These are phyloP conservation scores for Chaenogobius annularis DNA, from an alignment of 2,113 vertebrate genomes.

Conservation along the genomic window DNA sequence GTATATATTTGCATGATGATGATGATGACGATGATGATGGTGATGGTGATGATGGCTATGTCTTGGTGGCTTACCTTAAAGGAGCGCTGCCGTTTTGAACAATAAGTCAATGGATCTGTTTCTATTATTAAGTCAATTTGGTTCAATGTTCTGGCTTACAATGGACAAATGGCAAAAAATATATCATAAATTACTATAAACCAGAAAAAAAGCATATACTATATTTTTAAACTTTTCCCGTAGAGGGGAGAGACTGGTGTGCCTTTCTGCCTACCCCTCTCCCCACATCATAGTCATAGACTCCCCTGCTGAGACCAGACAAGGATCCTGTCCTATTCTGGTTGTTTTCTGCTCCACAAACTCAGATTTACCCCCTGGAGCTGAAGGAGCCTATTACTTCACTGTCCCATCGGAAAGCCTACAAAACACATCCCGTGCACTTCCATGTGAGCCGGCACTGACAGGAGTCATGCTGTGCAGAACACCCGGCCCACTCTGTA, in stretches of 20 bases:
- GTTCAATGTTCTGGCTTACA: too few relatives aligned
- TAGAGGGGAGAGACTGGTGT: background rate
- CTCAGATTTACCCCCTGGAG: constrained; percentile 45
- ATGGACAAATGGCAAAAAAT: too few relatives aligned
- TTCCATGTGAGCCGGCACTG: constrained; percentile 48
- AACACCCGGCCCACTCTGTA: constrained; percentile 51
- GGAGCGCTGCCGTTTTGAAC: too few relatives aligned
- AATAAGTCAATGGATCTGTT: too few relatives aligned
- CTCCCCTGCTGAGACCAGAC: constrained; percentile 66
- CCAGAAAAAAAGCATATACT: too few relatives aligned
- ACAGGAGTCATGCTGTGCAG: constrained; percentile 65
- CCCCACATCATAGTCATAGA: constrained; percentile 16
- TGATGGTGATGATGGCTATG: too few relatives aligned
- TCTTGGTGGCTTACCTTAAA: too few relatives aligned
- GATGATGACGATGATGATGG: too few relatives aligned
- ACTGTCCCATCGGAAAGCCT: constrained; percentile 57
- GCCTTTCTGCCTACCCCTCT: constrained; percentile 13
- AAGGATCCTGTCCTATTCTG: constrained; percentile 54
- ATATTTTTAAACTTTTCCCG: too few relatives aligned
- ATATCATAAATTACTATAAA: background rate
- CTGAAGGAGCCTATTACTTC: constrained; percentile 63
- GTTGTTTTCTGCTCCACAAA: constrained; percentile 31
- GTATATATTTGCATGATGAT: too few relatives aligned
- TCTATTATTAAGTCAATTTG: too few relatives aligned
- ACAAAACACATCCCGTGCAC: constrained; percentile 25